These are phyloP conservation scores for Mythimna lalbum DNA, from an alignment of 2,888 invertebrate genomes.

Conservation along the genomic window DNA sequence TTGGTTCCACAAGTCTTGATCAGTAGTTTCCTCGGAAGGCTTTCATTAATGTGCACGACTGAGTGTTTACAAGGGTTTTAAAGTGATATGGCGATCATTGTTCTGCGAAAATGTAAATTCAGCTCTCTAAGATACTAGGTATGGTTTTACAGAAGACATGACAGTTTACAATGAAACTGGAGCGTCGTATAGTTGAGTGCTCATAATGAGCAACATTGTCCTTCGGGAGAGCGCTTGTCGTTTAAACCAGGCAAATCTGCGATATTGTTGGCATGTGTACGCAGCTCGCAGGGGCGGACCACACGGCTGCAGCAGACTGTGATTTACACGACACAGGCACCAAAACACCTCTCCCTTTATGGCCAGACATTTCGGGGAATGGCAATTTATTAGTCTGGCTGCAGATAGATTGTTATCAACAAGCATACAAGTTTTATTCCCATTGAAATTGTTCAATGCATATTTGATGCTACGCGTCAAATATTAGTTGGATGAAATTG, in stretches of 20 bases:
- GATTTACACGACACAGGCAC: conserved; percentile 80
- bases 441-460: conserved; percentile 32
- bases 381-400: conserved; percentile 82
- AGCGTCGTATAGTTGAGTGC: conserved; percentile 41
- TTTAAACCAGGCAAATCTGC: conserved; percentile 47
- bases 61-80: conserved; percentile 44
- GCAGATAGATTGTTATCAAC: conserved; percentile 71
- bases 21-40: conserved; percentile 34
- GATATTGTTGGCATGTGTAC: conserved; percentile 59
- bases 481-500: conserved; percentile 45
- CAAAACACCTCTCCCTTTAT: conserved; percentile 77
- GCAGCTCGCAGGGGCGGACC: conserved; percentile 59
- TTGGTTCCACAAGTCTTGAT: conserved; percentile 25
- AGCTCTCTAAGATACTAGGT: conserved; percentile 41
- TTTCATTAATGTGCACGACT: conserved; percentile 40
- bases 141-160: conserved; percentile 36
- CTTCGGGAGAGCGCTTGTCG: conserved; percentile 39
- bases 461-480: conserved; percentile 34
- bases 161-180: conserved; percentile 53
- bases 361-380: conserved; percentile 78
- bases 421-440: conserved; percentile 52
- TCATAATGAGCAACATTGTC: conserved; percentile 44
- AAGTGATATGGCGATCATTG: conserved; percentile 58
- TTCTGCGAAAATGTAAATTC: conserved; percentile 44
- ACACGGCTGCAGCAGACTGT: conserved; percentile 71